These are phyloP conservation scores for Momotus momota DNA, from an alignment of 2,797 vertebrate genomes.

Conservation along the genomic window DNA sequence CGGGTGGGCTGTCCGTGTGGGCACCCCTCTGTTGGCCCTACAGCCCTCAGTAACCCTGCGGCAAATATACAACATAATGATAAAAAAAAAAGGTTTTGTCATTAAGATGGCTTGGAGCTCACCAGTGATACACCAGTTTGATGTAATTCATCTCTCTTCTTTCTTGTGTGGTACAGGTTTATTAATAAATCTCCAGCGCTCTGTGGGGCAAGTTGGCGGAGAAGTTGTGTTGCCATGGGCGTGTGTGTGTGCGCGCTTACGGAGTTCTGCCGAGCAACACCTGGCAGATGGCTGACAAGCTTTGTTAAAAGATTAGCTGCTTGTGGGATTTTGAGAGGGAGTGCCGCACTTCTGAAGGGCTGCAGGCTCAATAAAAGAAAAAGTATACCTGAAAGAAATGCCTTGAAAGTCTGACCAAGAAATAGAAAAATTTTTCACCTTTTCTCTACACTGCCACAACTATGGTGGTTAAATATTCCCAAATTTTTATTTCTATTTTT, in stretches of 20 bases:
- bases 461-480: background rate
- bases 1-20: background rate
- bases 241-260: background rate
- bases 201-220: background rate
- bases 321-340: background rate
- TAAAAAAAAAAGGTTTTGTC: background rate
- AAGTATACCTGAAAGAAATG: background rate
- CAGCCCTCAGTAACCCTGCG: background rate
- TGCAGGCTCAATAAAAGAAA: background rate
- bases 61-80: background rate
- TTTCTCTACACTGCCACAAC: background rate
- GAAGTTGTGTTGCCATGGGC: background rate
- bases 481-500: background rate
- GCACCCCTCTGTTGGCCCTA: background rate
- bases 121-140: background rate
- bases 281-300: conserved; percentile 50
- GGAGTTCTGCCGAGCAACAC: background rate
- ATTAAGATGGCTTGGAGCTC: background rate
- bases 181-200: background rate
- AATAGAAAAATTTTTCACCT: background rate
- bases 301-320: background rate
- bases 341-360: background rate
- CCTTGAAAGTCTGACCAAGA: background rate
- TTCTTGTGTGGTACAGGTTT: background rate
- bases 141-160: background rate